Percentiles rank a stretch among this genome's conserved stretches.
Conservation (phyloP, 92 coral and sea anemone species). For the Porites lobata region DNA sequence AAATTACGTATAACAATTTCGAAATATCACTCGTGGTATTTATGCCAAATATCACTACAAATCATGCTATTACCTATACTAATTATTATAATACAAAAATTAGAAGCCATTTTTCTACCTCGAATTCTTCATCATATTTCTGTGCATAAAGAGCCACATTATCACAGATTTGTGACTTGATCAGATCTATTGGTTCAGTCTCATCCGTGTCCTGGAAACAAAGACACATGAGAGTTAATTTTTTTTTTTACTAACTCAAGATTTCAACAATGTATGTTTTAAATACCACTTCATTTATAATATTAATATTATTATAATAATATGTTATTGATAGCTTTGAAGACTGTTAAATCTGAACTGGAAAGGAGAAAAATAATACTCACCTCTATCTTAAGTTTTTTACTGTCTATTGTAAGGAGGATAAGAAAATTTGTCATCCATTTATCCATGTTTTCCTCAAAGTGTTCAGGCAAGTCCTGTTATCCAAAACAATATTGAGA, state of each 20-base stretch:
- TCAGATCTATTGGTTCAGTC: constrained; percentile 91
- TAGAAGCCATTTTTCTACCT: constrained; percentile 57
- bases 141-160: constrained; percentile 98
- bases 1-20: too few species aligned
- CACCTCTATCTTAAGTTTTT: constrained; percentile 73
- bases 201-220: constrained; percentile 88
- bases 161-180: constrained; percentile 98
- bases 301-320: too few species aligned
- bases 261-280: too few species aligned
- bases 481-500: neutral
- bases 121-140: constrained; percentile 99
- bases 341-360: neutral
- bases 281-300: too few species aligned
- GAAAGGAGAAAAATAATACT: neutral
- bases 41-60: too few species aligned
- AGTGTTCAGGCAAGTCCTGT: constrained; percentile 97
- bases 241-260: too few species aligned
- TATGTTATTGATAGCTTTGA: too few species aligned
- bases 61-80: too few species aligned
- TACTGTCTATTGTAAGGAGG: constrained; percentile 89
- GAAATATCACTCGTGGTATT: too few species aligned
- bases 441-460: constrained; percentile 94
- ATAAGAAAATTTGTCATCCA: constrained; percentile 99
- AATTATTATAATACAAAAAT: too few species aligned
- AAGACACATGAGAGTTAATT: neutral